Conservation (phyloP, 1,140 invertebrate genomes). For the Hycleus phaleratus region DNA sequence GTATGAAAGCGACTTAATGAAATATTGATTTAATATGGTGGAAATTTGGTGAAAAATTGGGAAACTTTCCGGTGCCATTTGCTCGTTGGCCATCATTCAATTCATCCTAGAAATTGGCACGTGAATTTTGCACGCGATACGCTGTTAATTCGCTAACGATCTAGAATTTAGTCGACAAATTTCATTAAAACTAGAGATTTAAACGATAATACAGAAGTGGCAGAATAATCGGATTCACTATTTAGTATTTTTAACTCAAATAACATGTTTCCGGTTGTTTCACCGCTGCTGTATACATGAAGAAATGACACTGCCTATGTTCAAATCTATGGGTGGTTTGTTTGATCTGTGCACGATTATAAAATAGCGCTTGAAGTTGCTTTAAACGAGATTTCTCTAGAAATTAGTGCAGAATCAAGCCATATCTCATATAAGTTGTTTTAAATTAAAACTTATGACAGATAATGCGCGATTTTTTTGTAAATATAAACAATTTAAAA, state of each 20-base stretch:
- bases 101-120: slow-evolving; percentile 7
- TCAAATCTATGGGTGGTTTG: too few relatives aligned
- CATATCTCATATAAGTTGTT: slow-evolving; percentile 18
- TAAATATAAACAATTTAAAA: too few relatives aligned
- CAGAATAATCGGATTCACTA: too few relatives aligned
- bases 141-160: not conserved
- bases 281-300: too few relatives aligned
- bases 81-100: not conserved
- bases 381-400: slow-evolving; percentile 17
- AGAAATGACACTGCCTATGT: too few relatives aligned
- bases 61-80: not conserved
- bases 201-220: too few relatives aligned
- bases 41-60: not conserved
- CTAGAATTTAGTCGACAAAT: not conserved
- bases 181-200: not conserved
- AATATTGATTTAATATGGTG: slow-evolving; percentile 1
- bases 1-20: slow-evolving; percentile 29
- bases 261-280: too few relatives aligned
- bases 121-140: slow-evolving; percentile 15
- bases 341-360: too few relatives aligned
- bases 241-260: too few relatives aligned
- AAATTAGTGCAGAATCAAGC: slow-evolving; percentile 21
- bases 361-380: slow-evolving; percentile 18
- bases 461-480: not conserved
- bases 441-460: slow-evolving; percentile 26